These are phyloP conservation scores for Onychostruthus taczanowskii DNA, from an alignment of 2,113 vertebrate genomes.

Conservation along the genomic window DNA sequence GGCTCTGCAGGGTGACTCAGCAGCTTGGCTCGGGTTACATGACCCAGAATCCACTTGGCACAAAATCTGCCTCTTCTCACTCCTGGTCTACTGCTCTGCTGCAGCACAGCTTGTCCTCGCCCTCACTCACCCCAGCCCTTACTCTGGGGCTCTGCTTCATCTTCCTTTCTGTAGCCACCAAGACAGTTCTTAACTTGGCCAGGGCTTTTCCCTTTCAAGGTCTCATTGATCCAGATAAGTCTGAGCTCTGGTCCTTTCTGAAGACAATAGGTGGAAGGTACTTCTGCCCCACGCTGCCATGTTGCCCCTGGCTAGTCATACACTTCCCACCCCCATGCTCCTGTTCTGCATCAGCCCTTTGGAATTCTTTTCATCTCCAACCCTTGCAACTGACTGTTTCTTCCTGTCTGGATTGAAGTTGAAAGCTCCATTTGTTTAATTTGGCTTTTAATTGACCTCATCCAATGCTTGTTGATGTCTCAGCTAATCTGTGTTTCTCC, in stretches of 20 bases:
- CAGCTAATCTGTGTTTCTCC: slow-evolving; percentile 20
- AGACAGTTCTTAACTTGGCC: background rate
- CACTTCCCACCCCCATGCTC: background rate
- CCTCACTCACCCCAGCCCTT: rapidly evolving
- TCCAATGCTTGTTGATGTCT: slow-evolving; percentile 5
- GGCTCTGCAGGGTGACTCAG: slow-evolving; percentile 48
- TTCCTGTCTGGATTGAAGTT: slow-evolving; percentile 49
- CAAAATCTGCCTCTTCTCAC: background rate
- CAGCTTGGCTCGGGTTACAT: background rate
- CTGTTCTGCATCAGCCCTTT: slow-evolving; percentile 25
- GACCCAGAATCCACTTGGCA: slow-evolving; percentile 61
- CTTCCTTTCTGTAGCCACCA: background rate
- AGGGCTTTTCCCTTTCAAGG: background rate
- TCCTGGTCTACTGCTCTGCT: background rate
- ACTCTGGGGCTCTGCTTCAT: background rate
- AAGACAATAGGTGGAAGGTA: background rate
- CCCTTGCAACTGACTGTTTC: background rate
- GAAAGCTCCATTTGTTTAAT: slow-evolving; percentile 59
- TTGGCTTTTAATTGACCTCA: slow-evolving; percentile 48
- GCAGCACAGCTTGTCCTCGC: background rate
- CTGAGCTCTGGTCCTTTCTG: background rate
- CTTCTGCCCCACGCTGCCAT: background rate
- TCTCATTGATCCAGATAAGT: background rate
- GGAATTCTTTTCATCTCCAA: slow-evolving; percentile 64
- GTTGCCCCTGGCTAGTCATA: background rate